Base-by-base conservation (phyloP, 2,113 vertebrate genomes). In the Brachionichthys hirsutus region DNA sequence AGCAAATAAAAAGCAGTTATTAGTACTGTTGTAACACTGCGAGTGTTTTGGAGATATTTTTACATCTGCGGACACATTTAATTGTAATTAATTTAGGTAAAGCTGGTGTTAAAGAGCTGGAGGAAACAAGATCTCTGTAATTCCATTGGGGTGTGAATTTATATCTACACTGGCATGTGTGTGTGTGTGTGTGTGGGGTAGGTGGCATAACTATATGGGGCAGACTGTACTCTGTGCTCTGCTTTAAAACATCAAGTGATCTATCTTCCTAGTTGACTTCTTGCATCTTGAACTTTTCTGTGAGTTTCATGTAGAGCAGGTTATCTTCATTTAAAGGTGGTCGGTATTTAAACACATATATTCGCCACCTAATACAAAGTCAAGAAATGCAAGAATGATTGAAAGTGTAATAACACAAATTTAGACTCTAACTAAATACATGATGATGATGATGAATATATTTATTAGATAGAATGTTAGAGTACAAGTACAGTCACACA, bases 211-310 rank as follows among this genome's bases (percentile, higher is more conserved):
- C n/a, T 46, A 73, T 52, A 48, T 68, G 46, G 64, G 55, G n/a
- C 60, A 64, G 46, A 12, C 24, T 65, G 60, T 48, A 60, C 59
- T 51, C 40, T 43, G 43, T 55, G 18, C 17, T 68, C 40, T 68
- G 40, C 54, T 19, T 60, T 43, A 62, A 53, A 62, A 67, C 30
- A 62, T 51, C 30, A 53, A 57, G 58, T 40, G 13, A 62, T 62
- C 36, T 30, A 43, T 53, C 54, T 43, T 57, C 41, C 20, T 52
- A 51, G 0, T 20, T 11, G 35, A 17, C 11, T 43, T 24, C 35
- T 12, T 8, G 43, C 35, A 60, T 55, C 30, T 40, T 41, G 2
- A 43, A 14, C 18, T 4, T 30, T 30, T 3, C 24, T 30, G 24
- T 30, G 3, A 10, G 30, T 15, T 41, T 30, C 1, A 6, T 7